Conservation (phyloP, 92 coral and sea anemone genomes). For the Blastomussa wellsi region DNA sequence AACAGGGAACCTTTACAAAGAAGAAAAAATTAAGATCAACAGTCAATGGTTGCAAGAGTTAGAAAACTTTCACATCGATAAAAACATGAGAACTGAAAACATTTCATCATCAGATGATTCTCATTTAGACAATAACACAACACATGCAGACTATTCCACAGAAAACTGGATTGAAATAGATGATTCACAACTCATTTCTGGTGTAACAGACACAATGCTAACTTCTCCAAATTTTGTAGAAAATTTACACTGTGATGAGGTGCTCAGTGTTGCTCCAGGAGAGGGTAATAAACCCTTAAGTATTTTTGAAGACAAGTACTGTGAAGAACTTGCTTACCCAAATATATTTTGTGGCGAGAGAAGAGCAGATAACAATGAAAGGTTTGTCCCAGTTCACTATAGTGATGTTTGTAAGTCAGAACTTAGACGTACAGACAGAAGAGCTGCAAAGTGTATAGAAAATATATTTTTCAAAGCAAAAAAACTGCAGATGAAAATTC, state of each 20-base stretch:
- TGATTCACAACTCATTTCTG: constrained; percentile 11
- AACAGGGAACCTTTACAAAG: constrained; percentile 65
- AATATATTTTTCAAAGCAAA: constrained; percentile 62
- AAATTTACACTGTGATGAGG: constrained; percentile 27
- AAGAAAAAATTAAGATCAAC: constrained; percentile 52
- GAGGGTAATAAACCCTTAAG: constrained; percentile 60
- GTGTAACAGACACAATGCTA: constrained; percentile 26
- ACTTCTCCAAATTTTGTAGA: constrained; percentile 29
- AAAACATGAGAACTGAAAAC: constrained; percentile 28
- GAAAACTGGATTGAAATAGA: constrained; percentile 22
- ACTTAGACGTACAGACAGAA: constrained; percentile 45
- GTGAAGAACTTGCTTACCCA: constrained; percentile 65
- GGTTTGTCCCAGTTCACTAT: constrained; percentile 47
- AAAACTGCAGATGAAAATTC: constrained; percentile 66
- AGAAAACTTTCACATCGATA: constrained; percentile 17
- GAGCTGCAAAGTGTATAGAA: too few relatives aligned
- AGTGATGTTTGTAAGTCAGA: constrained; percentile 65
- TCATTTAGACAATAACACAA: constrained; percentile 13
- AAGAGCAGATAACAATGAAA: constrained; percentile 49
- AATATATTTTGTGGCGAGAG: constrained; percentile 52
- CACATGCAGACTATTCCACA: constrained; percentile 14
- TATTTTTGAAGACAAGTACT: constrained; percentile 55
- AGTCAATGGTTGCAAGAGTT: constrained; percentile 47
- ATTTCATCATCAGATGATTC: constrained; percentile 22
- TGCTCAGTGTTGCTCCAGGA: constrained; percentile 56